Evolutionary conservation across 2,113 vertebrate species (phyloP).

Genomic region (Syngnathus floridae): DNA sequence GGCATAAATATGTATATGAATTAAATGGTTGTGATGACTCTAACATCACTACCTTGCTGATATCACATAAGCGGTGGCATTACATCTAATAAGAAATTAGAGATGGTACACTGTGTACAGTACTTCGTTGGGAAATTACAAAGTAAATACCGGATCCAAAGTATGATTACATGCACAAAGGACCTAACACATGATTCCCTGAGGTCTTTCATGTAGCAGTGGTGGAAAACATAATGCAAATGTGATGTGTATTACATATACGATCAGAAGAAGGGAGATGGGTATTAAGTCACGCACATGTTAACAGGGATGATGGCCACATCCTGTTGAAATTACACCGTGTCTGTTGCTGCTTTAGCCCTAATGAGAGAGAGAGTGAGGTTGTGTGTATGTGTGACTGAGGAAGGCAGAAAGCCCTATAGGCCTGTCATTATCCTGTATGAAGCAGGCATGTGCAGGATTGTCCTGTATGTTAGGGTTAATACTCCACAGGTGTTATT

Average conservation of each 20-base stretch:
- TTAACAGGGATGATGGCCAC: conserved; percentile 56
- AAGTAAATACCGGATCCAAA: conserved; percentile 37
- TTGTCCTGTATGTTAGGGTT: conserved; percentile 24
- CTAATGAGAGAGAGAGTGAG: conserved; percentile 47
- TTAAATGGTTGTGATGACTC: conserved; percentile 47
- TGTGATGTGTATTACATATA: conserved; percentile 43
- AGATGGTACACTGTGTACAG: conserved; percentile 29
- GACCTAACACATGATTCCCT: conserved; percentile 25
- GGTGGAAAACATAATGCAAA: conserved; percentile 43
- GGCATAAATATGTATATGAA: conserved; percentile 49
- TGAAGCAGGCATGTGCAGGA: conserved; percentile 44
- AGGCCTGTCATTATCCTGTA: conserved; percentile 57
- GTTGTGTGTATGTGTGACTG: conserved; percentile 29
- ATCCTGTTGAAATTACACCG: conserved; percentile 63
- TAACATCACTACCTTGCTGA: conserved; percentile 46
- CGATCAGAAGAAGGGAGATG: conserved; percentile 44
- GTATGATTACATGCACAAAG: conserved; percentile 42
- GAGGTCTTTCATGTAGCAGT: conserved; percentile 42
- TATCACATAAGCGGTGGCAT: conserved; percentile 44
- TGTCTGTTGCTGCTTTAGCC: conserved; percentile 57
- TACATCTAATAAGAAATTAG: conserved; percentile 57
- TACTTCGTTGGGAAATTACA: conserved; percentile 33
- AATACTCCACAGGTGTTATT: conserved; percentile 54
- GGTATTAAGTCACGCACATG: conserved; percentile 54
- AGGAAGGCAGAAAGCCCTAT: conserved; percentile 36